Conservation (phyloP, 2,888 invertebrate species). For the Pedicia rivosa region DNA sequence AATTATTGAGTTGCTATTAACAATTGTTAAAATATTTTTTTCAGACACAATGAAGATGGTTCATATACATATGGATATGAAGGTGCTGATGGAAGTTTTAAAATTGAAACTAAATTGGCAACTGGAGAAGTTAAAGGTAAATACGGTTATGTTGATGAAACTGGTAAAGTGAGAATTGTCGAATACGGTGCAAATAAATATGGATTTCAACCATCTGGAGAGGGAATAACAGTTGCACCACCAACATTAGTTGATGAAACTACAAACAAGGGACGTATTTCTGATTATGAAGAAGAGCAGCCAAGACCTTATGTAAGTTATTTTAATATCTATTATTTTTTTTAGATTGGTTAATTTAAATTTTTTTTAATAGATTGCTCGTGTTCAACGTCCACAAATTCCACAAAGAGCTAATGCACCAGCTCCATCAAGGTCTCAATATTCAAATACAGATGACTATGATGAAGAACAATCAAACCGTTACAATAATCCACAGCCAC, state of each 20-base stretch:
- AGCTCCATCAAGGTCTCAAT: conserved; percentile 21
- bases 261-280: conserved; percentile 26
- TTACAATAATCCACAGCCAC: conserved; percentile 14
- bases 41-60: conserved; percentile 73
- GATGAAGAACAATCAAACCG: conserved; percentile 20
- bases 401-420: conserved; percentile 15
- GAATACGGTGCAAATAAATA: conserved; percentile 81
- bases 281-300: conserved; percentile 30
- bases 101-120: conserved; percentile 72
- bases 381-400: conserved; percentile 18
- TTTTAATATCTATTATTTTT: background rate
- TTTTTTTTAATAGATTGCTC: conserved; percentile 11
- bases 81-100: conserved; percentile 75
- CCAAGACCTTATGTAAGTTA: conserved; percentile 22
- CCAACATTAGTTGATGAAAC: conserved; percentile 39
- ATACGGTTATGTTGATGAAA: conserved; percentile 77
- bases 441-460: conserved; percentile 25
- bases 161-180: conserved; percentile 53
- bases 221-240: conserved; percentile 64
- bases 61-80: conserved; percentile 86
- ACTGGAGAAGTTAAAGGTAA: conserved; percentile 78
- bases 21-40: conserved; percentile 16
- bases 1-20: background rate
- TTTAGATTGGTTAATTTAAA: background rate
- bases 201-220: conserved; percentile 75